Conservation (phyloP, 2,113 vertebrate genomes). For the Chamaetylas fuelleborni region DNA sequence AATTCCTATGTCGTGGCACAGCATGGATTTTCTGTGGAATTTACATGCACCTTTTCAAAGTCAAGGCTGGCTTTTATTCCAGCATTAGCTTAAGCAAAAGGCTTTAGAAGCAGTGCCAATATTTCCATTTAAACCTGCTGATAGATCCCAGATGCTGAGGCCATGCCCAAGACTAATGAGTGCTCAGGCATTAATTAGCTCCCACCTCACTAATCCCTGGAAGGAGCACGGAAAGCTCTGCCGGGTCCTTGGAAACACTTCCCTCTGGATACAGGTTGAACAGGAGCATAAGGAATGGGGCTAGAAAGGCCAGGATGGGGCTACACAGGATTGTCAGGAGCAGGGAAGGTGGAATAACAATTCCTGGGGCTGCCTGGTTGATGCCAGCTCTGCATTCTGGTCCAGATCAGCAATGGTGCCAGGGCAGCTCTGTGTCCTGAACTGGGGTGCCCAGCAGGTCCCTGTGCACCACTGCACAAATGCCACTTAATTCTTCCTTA, state of each 20-base stretch:
- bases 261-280: neutral
- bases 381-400: neutral
- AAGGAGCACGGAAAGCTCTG: neutral
- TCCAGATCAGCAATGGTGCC: rapidly evolving
- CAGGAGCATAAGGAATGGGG: neutral
- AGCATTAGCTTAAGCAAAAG: neutral
- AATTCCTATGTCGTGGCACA: neutral
- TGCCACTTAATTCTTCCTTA: neutral
- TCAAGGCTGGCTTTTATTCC: neutral
- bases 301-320: neutral
- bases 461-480: neutral
- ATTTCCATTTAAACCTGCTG: neutral
- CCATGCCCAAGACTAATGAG: neutral
- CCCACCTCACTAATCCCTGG: rapidly evolving
- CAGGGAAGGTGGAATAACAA: neutral
- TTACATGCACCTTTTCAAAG: neutral
- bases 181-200: neutral
- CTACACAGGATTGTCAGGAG: rapidly evolving
- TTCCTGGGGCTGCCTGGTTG: neutral
- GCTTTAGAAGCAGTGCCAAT: neutral
- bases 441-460: neutral
- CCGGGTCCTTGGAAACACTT: neutral
- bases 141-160: neutral
- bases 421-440: neutral
- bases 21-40: neutral